A percentile compares a stretch with the other conserved stretches of the same genome.
Evolutionary conservation across 2,113 vertebrate genomes (phyloP).

Genomic region (Rhea americana): DNA sequence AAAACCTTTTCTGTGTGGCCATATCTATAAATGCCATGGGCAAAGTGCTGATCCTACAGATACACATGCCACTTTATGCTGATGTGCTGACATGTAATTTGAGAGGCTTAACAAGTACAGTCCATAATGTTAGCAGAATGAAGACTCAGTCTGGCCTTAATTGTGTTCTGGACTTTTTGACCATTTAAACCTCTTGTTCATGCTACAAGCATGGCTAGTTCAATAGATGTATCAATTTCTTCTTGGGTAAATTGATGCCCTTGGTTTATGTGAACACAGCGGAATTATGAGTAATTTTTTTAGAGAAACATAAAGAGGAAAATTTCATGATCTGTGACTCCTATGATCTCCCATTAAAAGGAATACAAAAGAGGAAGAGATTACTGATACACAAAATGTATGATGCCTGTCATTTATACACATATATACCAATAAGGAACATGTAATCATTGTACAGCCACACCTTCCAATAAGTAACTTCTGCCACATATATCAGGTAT

Average conservation of each 20-base stretch:
- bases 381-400: no score
- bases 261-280: neutral
- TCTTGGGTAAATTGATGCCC: neutral
- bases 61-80: neutral
- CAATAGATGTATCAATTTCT: neutral
- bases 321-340: no score
- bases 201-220: neutral
- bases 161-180: neutral
- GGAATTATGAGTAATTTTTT: neutral
- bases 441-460: no score
- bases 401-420: no score
- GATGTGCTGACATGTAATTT: neutral
- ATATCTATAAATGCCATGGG: neutral
- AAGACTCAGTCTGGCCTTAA: neutral
- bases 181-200: neutral
- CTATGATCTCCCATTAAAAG: no score
- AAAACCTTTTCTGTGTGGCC: neutral
- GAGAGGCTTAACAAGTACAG: neutral
- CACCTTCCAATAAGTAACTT: no score
- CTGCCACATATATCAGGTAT: no score
- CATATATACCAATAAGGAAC: no score
- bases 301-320: neutral
- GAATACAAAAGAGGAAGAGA: no score
- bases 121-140: neutral
- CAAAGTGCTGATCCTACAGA: neutral